Evolutionary conservation across 2,888 invertebrate genomes (phyloP), one percentile per base, ranked within the genome.

Genomic region (Epicampocera succincta): DNA sequence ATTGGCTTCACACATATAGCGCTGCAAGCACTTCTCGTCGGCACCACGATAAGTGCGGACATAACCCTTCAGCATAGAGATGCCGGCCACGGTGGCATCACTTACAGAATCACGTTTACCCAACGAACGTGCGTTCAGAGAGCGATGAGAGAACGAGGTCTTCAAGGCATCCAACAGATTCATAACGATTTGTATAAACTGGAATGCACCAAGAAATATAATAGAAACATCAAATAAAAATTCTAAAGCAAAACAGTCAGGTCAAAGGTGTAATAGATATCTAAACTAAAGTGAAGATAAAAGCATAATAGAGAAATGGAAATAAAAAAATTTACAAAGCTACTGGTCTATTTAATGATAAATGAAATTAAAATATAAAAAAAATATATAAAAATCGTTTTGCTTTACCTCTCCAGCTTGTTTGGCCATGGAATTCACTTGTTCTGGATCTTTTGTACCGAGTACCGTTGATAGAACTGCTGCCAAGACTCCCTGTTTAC

Each of bases 141-240:
- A 97, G 87, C 97, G 94, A 91, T 97, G 97, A 38, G 97, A 97
- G 93, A 98, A 97, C 44, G 97, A 97, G 33, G 97, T 97, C 92
- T 97, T 97, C 89, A 98, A 92, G 75, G 97, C 97, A 88, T 98
- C 97, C 92, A 98, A 92, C 54, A 98, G 94, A 90, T 96, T 96
- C 89, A 97, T 95, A 71, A 97, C 96, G 92, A 97, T 96, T 93
- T 95, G 96, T 92, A 97, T 96, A 92, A 97, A 96, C 97, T 97
- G 92, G 40, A 71, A 79, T 65, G 21, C 40, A 63, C 44, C 52
- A 54, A 73, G 21, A 77, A 71, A 65, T 46, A 46, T 40, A 46
- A 69, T 63, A 50, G 52, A 3, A 42, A 69, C 25, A 58, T 80
- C 11, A 69, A 63, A 66, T 60, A 38, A 38, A 21, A 38, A 17